Percentiles rank a stretch among this genome's conserved stretches.
Conservation (phyloP, 2,888 invertebrate genomes). For the Himalopsyche anomala region DNA sequence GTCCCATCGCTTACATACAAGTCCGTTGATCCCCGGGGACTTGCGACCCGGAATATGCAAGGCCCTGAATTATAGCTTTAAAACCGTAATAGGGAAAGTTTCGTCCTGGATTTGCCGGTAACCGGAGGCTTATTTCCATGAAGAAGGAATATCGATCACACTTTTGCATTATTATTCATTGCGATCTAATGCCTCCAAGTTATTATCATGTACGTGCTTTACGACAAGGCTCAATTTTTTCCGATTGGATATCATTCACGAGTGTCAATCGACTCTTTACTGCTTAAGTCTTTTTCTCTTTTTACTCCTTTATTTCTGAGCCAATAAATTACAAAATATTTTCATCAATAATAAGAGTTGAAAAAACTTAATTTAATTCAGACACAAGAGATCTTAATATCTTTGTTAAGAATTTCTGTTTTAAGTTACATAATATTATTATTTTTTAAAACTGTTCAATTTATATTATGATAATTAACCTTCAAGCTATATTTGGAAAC, state of each 20-base stretch:
- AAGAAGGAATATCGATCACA: constrained; percentile 34
- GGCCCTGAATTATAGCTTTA: constrained; percentile 26
- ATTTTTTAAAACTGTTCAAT: too few species aligned
- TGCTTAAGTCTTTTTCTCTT: background rate
- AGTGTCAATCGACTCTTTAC: background rate
- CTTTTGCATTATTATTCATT: constrained; percentile 44
- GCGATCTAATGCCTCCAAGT: constrained; percentile 27
- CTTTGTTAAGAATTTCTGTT: too few species aligned
- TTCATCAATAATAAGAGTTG: too few species aligned
- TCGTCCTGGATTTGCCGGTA: constrained; percentile 12
- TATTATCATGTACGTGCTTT: constrained; percentile 44
- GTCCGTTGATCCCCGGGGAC: background rate
- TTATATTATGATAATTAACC: too few species aligned
- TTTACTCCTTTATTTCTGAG: background rate
- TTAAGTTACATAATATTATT: too few species aligned
- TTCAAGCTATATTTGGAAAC: too few species aligned
- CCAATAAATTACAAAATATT: too few species aligned
- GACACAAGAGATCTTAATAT: too few species aligned
- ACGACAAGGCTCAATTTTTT: background rate
- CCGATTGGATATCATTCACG: constrained; percentile 31
- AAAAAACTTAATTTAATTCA: too few species aligned
- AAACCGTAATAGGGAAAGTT: constrained; percentile 25
- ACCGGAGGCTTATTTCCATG: constrained; percentile 29
- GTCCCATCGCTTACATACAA: background rate
- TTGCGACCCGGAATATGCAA: constrained; percentile 11